Percentiles rank a stretch among this genome's conserved stretches.
Evolutionary conservation across 2,113 vertebrate species (phyloP).

Genomic region (Xiphorhynchus elegans): DNA sequence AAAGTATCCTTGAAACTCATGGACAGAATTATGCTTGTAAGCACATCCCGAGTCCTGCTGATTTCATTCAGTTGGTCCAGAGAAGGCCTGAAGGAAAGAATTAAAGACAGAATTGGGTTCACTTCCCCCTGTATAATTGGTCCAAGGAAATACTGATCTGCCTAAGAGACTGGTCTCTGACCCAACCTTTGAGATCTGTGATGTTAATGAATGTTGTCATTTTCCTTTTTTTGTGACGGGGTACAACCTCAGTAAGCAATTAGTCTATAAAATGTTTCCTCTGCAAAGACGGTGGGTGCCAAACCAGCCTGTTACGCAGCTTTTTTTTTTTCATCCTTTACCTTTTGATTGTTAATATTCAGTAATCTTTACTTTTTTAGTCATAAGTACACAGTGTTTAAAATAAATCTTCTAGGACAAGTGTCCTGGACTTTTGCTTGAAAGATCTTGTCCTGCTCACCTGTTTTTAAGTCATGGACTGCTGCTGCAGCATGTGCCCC

Average conservation of each 20-base stretch:
- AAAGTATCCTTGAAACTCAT: background rate
- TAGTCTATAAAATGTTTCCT: background rate
- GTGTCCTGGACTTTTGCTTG: background rate
- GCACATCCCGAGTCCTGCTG: background rate
- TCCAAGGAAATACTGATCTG: background rate
- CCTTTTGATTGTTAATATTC: background rate
- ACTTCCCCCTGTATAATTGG: rapidly evolving
- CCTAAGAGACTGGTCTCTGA: background rate
- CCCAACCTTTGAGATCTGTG: background rate
- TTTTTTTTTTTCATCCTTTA: background rate
- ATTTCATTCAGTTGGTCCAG: background rate
- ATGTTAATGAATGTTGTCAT: background rate
- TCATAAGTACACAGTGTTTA: background rate
- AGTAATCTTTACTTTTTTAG: background rate
- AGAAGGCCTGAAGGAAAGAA: background rate
- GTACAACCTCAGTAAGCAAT: background rate
- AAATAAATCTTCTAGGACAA: background rate
- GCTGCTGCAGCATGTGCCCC: background rate
- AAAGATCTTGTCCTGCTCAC: background rate
- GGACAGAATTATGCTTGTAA: background rate
- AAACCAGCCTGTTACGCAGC: background rate
- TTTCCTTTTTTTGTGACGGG: background rate
- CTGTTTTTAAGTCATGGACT: background rate
- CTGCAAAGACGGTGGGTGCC: background rate
- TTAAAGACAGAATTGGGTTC: background rate